Evolutionary conservation across 2,797 vertebrate species (phyloP).

Genomic region (Catamblyrhynchus diadema): DNA sequence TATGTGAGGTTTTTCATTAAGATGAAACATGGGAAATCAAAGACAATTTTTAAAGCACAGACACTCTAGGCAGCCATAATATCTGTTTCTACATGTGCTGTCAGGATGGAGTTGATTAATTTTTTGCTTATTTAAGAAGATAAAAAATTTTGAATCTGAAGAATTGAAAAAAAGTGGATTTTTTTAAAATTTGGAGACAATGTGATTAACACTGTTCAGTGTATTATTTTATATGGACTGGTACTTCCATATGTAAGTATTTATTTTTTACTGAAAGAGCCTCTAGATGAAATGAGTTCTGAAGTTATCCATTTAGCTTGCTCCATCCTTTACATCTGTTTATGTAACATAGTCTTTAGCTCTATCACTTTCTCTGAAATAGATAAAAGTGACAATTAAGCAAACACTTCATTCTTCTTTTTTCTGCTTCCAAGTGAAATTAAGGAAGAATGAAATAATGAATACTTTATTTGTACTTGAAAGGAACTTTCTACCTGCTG

Average conservation of each 20-base stretch:
- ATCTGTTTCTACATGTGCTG: background rate
- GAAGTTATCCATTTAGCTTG: background rate
- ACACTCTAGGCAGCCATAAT: background rate
- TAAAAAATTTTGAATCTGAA: background rate
- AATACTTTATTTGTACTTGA: background rate
- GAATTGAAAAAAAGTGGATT: background rate
- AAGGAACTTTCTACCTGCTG: background rate
- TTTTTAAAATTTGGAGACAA: background rate
- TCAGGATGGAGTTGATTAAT: background rate
- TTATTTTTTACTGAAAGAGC: background rate
- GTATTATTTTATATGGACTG: background rate
- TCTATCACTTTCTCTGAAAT: background rate
- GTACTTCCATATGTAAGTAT: background rate
- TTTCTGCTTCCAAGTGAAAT: background rate
- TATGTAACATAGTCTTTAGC: background rate
- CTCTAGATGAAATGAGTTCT: background rate
- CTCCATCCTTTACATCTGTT: background rate
- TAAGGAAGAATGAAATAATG: background rate
- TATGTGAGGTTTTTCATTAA: background rate
- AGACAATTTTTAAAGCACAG: background rate
- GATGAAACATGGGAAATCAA: background rate
- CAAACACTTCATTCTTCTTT: background rate
- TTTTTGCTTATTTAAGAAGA: background rate
- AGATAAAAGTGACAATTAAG: background rate
- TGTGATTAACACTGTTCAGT: background rate